Base-by-base conservation (phyloP, 2,797 vertebrate genomes). In the Helostoma temminkii region DNA sequence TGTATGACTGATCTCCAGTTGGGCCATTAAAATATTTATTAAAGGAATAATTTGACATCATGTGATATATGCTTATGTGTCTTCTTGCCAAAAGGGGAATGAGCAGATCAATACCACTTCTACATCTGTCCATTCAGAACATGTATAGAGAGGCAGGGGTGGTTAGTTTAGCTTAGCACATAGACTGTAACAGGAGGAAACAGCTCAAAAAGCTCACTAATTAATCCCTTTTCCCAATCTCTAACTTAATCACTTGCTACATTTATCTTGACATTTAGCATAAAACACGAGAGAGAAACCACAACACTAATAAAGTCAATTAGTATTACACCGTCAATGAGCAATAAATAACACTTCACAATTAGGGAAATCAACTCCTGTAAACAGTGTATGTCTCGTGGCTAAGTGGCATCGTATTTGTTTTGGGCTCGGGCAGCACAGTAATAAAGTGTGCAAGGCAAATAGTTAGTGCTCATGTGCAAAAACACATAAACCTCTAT, bases 401-500 rank as follows among this genome's bases (percentile, higher is more conserved):
- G 42, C n/a, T 32, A 15, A 9, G 4, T 43, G 24, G 7, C 47
- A 11, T 16, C 21, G 14, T n/a, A n/a, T 53, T 10, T 45, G 46
- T 19, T 47, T 32, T 21, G 41, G 55, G 55, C 46, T 18, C 24
- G 36, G 42, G 39, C 60, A 25, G 54, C 50, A 56, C 41, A 49
- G 39, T 3, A 8, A 2, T 16, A n/a, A n/a, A 46, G 25, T 28
- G 34, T 36, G n/a, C 5, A 41, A 19, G 18, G 43, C 21, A 56
- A 36, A 47, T 1, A 66, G 30, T 14, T 37, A 39, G 21, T 16
- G 43, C 30, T 65, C 19, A 11, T 43, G 73, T 34, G 54, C 63
- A 28, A 34, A 48, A 55, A 52, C 12, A 75, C 36, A 81, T 67
- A 36, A 41, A 73, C 48, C 18, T 65, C 16, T 8, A 32, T 34